A percentile compares a stretch with the other conserved stretches of the same genome.
These are phyloP conservation scores for Cerastis rubricosa DNA, from an alignment of 2,888 invertebrate species.

Conservation along the genomic window DNA sequence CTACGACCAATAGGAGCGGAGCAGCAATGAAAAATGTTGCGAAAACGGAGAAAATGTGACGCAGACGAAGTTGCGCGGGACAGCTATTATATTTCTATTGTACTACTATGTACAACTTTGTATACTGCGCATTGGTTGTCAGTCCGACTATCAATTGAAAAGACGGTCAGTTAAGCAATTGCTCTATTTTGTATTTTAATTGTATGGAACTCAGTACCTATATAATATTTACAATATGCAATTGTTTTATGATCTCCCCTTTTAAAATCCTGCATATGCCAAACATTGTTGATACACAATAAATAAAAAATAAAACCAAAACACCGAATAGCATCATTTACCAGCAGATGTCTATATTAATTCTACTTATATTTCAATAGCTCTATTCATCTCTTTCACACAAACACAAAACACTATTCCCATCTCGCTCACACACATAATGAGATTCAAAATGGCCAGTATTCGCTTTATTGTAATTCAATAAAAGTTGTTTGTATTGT, in stretches of 20 bases:
- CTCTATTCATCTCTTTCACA: slow-evolving; percentile 71
- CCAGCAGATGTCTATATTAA: slow-evolving; percentile 83
- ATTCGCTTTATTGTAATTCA: slow-evolving; percentile 79
- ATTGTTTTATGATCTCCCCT: slow-evolving; percentile 24
- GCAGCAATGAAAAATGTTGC: too few relatives aligned
- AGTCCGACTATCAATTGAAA: background rate
- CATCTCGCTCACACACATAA: slow-evolving; percentile 76
- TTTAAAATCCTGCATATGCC: slow-evolving; percentile 24
- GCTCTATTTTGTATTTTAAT: slow-evolving; percentile 6
- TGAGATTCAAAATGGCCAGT: slow-evolving; percentile 86
- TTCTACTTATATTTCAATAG: slow-evolving; percentile 64
- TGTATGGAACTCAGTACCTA: background rate
- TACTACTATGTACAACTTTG: background rate
- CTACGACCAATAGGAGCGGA: too few relatives aligned
- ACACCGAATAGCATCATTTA: slow-evolving; percentile 73
- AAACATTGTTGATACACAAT: slow-evolving; percentile 66
- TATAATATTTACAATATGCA: background rate
- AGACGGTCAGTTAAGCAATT: too few relatives aligned
- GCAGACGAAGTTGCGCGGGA: too few relatives aligned
- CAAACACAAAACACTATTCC: slow-evolving; percentile 68
- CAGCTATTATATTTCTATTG: background rate
- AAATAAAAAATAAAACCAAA: slow-evolving; percentile 66
- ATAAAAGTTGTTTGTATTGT: slow-evolving; percentile 77
- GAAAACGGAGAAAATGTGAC: too few relatives aligned
- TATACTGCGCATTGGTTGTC: background rate